Conservation (phyloP, 2,113 vertebrate species). For the Gopherus evgoodei region DNA sequence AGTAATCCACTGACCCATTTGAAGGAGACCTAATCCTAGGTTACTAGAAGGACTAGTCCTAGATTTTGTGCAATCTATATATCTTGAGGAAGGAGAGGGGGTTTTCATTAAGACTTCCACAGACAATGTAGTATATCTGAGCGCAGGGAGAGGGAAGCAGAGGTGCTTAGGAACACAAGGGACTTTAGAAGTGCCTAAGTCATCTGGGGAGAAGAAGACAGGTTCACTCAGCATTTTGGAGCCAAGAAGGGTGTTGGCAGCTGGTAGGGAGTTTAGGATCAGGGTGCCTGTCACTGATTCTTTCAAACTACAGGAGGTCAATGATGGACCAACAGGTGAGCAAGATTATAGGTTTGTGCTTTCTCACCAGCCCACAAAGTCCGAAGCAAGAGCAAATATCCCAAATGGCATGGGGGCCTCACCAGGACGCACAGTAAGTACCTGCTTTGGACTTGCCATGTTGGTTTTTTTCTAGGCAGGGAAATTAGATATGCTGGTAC, state of each 20-base stretch:
- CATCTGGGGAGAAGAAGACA: background rate
- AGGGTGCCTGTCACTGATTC: background rate
- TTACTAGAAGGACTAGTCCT: background rate
- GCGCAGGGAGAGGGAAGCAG: background rate
- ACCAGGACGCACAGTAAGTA: background rate
- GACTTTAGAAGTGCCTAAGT: background rate
- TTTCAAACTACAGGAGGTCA: background rate
- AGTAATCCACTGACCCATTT: conserved; percentile 19
- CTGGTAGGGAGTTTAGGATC: background rate
- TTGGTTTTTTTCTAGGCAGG: background rate
- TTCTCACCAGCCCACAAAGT: background rate
- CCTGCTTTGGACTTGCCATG: background rate
- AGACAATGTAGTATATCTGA: background rate
- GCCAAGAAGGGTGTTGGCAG: background rate
- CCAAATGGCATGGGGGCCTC: background rate
- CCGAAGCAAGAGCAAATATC: background rate
- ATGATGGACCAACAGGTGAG: background rate
- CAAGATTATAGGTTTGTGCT: background rate
- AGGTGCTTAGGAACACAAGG: background rate
- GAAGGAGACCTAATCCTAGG: conserved; percentile 5
- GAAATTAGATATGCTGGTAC: background rate
- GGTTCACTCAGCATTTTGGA: background rate
- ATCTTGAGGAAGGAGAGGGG: background rate
- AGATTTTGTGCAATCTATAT: background rate
- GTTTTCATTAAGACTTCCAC: background rate